phyloP scores from a whole-genome alignment of 2,113 vertebrate species.

The Podarcis raffonei region DNA sequence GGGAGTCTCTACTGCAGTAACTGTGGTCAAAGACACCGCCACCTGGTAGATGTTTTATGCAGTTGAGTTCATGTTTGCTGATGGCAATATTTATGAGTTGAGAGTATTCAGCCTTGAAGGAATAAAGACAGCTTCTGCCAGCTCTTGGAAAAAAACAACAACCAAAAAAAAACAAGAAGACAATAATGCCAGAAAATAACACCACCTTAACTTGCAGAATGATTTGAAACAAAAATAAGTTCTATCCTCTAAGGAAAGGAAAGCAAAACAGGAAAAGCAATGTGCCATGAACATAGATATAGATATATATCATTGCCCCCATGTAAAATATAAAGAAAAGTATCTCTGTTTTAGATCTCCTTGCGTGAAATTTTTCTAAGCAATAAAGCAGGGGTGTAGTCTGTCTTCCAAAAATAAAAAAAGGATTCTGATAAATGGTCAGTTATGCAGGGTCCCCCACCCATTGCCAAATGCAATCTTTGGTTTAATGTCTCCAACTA shows the following conservation, averaged over 20 bases:
- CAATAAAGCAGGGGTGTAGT: neutral
- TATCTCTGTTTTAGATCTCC: neutral
- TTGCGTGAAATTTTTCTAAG: neutral
- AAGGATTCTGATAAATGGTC: neutral
- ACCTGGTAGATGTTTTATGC: too few relatives aligned
- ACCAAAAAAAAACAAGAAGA: neutral
- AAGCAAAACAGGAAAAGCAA: neutral
- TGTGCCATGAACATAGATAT: neutral
- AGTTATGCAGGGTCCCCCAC: neutral
- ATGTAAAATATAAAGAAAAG: neutral
- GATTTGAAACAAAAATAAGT: neutral
- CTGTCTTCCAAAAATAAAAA: neutral
- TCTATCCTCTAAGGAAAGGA: neutral
- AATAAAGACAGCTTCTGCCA: too few relatives aligned
- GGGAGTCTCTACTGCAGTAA: too few relatives aligned
- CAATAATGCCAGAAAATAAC: neutral
- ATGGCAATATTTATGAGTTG: too few relatives aligned
- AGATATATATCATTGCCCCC: too few relatives aligned
- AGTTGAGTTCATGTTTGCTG: too few relatives aligned
- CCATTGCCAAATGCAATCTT: neutral
- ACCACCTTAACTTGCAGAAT: neutral
- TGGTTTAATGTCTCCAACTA: neutral
- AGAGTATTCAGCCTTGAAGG: too few relatives aligned
- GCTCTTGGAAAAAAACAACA: neutral
- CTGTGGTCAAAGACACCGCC: too few relatives aligned